Percentiles rank a stretch among this genome's conserved stretches.
Evolutionary conservation across 2,113 vertebrate species (phyloP).

Genomic region (Mixornis gularis): DNA sequence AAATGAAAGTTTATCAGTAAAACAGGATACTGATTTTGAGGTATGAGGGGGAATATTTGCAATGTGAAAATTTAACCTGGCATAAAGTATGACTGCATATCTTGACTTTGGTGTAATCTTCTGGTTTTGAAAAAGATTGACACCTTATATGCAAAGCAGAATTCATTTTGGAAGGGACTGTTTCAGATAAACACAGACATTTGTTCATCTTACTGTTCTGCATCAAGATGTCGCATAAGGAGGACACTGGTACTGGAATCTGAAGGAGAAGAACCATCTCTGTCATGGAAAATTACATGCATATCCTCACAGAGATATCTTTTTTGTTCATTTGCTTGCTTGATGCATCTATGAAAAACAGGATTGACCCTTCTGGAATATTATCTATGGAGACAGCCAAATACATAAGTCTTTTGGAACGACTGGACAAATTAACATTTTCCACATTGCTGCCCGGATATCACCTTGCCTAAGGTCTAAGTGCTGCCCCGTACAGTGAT

Average conservation of each 20-base stretch:
- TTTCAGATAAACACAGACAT: not conserved
- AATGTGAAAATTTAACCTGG: not conserved
- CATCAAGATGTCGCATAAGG: not conserved
- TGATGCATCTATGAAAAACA: not conserved
- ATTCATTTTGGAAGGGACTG: not conserved
- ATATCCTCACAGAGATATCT: not conserved
- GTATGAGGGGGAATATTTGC: not conserved
- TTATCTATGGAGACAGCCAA: not conserved
- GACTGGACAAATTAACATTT: not conserved
- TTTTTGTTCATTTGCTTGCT: not conserved
- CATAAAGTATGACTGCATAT: fast-evolving
- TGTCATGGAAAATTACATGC: not conserved
- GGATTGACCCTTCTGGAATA: not conserved
- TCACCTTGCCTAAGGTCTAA: not conserved
- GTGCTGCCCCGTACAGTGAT: not conserved
- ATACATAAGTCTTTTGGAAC: not conserved
- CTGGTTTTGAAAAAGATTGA: not conserved
- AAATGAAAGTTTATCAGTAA: not conserved
- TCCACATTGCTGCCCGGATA: fast-evolving
- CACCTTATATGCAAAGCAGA: not conserved
- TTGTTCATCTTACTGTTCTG: not conserved
- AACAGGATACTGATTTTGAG: not conserved
- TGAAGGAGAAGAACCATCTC: not conserved
- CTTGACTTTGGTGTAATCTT: not conserved
- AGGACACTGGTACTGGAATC: not conserved